A percentile compares a stretch with the other conserved stretches of the same genome.
phyloP scores from a whole-genome alignment of 2,888 invertebrate genomes.

The Eulithis prunata region DNA sequence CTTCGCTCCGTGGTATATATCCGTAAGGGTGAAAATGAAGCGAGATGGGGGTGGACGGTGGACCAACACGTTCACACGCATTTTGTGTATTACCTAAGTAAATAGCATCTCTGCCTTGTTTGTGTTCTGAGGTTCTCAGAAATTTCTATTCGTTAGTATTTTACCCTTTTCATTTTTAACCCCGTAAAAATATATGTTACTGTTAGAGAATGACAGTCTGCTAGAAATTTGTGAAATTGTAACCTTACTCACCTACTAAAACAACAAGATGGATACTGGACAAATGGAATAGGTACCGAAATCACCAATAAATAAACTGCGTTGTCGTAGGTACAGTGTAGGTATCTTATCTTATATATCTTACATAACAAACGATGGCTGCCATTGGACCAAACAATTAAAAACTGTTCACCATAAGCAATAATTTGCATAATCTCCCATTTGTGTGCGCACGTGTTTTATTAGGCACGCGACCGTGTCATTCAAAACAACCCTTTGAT shows the following conservation, averaged over 20 bases:
- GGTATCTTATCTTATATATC: neutral
- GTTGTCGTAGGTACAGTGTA: too few relatives aligned
- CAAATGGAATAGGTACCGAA: too few relatives aligned
- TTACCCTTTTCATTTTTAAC: slow-evolving; percentile 7
- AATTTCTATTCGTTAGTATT: slow-evolving; percentile 46
- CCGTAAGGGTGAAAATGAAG: slow-evolving; percentile 44
- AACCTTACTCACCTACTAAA: too few relatives aligned
- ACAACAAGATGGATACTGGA: too few relatives aligned
- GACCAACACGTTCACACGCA: slow-evolving; percentile 76
- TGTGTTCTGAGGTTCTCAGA: slow-evolving; percentile 71
- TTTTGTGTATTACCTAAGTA: slow-evolving; percentile 82
- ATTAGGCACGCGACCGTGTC: slow-evolving; percentile 56
- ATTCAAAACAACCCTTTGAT: slow-evolving; percentile 61
- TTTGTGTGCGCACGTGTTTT: slow-evolving; percentile 56
- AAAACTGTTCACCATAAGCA: neutral
- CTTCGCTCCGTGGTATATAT: slow-evolving; percentile 27
- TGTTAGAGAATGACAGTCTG: too few relatives aligned
- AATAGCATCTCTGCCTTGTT: slow-evolving; percentile 67
- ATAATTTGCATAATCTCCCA: slow-evolving; percentile 64
- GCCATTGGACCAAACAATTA: neutral
- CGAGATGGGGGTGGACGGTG: slow-evolving; percentile 55
- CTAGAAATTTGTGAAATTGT: too few relatives aligned
- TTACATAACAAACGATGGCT: neutral
- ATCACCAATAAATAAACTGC: too few relatives aligned
- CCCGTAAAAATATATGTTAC: too few relatives aligned